Evolutionary conservation across 2,888 invertebrate species (phyloP).

Genomic region (Hermodice carunculata): DNA sequence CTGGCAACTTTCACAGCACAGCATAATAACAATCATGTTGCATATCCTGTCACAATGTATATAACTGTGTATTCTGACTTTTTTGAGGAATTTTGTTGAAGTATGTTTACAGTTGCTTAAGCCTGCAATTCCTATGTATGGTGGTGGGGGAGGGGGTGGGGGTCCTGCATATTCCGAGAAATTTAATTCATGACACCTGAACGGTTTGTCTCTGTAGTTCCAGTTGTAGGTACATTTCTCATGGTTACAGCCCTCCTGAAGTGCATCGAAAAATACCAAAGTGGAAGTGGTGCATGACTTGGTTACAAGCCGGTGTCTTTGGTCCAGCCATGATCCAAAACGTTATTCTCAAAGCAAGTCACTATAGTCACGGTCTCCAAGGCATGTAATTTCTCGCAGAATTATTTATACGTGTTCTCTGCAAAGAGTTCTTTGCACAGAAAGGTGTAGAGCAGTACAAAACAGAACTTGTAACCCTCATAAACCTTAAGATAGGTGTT

Average conservation of each 20-base stretch:
- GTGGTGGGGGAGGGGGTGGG: constrained; percentile 1
- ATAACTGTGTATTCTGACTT: neutral
- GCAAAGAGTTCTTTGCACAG: constrained; percentile 7
- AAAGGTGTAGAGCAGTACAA: constrained; percentile 1
- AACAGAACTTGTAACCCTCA: neutral
- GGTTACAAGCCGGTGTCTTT: constrained; percentile 8
- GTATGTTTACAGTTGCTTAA: constrained; percentile 2
- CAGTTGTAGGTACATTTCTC: no score
- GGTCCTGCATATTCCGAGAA: neutral
- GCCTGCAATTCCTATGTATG: neutral
- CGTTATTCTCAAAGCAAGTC: neutral
- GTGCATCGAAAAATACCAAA: no score
- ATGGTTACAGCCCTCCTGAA: no score
- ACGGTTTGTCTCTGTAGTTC: no score
- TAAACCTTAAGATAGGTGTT: neutral
- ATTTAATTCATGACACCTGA: neutral
- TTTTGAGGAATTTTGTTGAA: neutral
- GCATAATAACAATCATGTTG: neutral
- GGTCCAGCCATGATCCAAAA: constrained; percentile 1
- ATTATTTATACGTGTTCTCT: constrained; percentile 1
- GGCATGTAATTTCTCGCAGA: constrained; percentile 5
- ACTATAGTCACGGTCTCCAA: neutral
- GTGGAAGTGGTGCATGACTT: no score
- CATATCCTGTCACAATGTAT: no score
- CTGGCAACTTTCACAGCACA: constrained; percentile 6